Conservation (phyloP, 1,140 invertebrate genomes). For the Dinoponera quadriceps region DNA sequence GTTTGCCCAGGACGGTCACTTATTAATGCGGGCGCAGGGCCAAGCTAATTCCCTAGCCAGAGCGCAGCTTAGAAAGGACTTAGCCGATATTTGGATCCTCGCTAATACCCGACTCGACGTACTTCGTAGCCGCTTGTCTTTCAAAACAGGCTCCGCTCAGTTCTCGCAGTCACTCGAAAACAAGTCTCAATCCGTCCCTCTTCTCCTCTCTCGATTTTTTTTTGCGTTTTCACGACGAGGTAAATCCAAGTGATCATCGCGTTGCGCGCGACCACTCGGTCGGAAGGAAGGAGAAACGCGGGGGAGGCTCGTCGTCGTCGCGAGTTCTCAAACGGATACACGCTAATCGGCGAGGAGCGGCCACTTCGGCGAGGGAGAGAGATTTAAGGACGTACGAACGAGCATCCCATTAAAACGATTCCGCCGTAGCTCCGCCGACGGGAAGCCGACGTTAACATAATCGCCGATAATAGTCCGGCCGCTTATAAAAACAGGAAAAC, state of each 20-base stretch:
- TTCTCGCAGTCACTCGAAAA: not conserved
- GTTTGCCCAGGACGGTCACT: conserved; percentile 76
- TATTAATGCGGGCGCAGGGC: conserved; percentile 77
- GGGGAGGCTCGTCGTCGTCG: not conserved
- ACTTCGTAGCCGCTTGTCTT: conserved; percentile 52
- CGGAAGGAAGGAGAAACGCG: too few species aligned
- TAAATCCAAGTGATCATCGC: not conserved
- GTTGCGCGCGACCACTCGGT: not conserved
- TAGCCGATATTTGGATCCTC: conserved; percentile 74
- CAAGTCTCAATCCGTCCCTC: not conserved
- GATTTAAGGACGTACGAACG: conserved; percentile 41
- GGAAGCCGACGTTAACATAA: conserved; percentile 75
- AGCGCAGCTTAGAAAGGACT: conserved; percentile 72
- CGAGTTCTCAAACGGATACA: conserved; percentile 19
- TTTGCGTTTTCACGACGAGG: not conserved
- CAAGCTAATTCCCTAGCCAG: conserved; percentile 74
- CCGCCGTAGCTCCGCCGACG: conserved; percentile 11
- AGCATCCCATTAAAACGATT: conserved; percentile 63
- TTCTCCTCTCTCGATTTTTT: too few species aligned
- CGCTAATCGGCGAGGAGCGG: conserved; percentile 11
- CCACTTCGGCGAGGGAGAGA: conserved; percentile 5
- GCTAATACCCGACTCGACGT: conserved; percentile 68
- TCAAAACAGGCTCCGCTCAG: conserved; percentile 39
- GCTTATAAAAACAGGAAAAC: conserved; percentile 82
- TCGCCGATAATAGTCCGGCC: conserved; percentile 81